These are phyloP conservation scores for Pollachius pollachius DNA, from an alignment of 2,113 vertebrate species.

Conservation along the genomic window DNA sequence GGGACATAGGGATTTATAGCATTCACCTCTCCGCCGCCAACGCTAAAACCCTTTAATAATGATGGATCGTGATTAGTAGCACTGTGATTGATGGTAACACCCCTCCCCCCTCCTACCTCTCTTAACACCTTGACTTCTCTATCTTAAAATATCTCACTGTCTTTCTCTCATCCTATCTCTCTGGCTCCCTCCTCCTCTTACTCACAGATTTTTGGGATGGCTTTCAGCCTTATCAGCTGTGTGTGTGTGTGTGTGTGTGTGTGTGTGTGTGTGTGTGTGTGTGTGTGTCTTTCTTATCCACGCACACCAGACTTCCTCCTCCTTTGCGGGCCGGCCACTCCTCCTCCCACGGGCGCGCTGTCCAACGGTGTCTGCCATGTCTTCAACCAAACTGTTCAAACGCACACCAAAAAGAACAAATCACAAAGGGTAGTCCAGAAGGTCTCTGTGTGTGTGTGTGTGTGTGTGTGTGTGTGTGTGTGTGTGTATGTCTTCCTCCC, in stretches of 20 bases:
- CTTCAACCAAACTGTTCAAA: slow-evolving; percentile 18
- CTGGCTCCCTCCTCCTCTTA: slow-evolving; percentile 5
- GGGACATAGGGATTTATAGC: neutral
- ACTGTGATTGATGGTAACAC: slow-evolving; percentile 17
- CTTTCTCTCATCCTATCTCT: slow-evolving; percentile 22
- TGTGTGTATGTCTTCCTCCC: neutral
- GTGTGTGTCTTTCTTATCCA: slow-evolving; percentile 57
- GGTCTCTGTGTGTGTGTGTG: neutral
- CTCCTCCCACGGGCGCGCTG: slow-evolving; percentile 18
- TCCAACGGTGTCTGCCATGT: neutral
- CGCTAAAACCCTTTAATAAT: slow-evolving; percentile 11
- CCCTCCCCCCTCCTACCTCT: neutral
- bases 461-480: slow-evolving; percentile 8
- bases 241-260: slow-evolving; percentile 1
- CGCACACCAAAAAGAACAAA: slow-evolving; percentile 14
- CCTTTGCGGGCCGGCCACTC: slow-evolving; percentile 22
- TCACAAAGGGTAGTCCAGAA: slow-evolving; percentile 2
- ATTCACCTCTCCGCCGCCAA: slow-evolving; percentile 2
- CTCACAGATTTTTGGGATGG: neutral
- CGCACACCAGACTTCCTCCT: slow-evolving; percentile 57
- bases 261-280: slow-evolving; percentile 19
- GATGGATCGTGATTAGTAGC: slow-evolving; percentile 22
- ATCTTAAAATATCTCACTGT: neutral
- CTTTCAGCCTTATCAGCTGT: too few relatives aligned
- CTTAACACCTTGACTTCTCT: neutral